Evolutionary conservation across 2,113 vertebrate species (phyloP).

Genomic region (Nesogale talazaci): DNA sequence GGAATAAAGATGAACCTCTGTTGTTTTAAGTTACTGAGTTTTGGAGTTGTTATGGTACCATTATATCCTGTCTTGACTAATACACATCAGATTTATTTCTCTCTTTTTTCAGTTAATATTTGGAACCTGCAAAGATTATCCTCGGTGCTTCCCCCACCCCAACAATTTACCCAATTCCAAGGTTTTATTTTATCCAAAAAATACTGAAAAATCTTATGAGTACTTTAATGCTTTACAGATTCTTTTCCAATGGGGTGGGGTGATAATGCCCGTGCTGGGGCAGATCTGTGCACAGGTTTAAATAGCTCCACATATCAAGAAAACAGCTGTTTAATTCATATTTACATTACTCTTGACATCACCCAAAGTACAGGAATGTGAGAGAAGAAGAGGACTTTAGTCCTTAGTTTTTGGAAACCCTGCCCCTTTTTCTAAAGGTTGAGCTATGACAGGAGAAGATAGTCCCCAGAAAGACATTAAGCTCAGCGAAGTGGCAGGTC

Average conservation of each 20-base stretch:
- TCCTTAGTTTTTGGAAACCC: background rate
- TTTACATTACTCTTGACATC: background rate
- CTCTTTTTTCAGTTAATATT: slow-evolving; percentile 27
- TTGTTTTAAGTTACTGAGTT: slow-evolving; percentile 19
- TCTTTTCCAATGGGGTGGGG: background rate
- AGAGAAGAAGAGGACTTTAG: background rate
- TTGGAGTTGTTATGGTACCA: background rate
- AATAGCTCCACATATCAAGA: background rate
- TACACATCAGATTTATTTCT: background rate
- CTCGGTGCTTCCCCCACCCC: background rate
- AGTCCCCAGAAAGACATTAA: too few species aligned
- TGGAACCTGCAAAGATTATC: background rate
- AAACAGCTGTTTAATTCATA: background rate
- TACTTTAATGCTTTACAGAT: background rate
- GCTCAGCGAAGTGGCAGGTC: too few species aligned
- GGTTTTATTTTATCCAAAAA: slow-evolving; percentile 9
- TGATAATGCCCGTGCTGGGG: background rate
- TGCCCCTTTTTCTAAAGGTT: background rate
- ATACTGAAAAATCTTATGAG: background rate
- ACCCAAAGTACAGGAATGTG: background rate
- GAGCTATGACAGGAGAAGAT: too few species aligned
- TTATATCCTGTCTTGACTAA: slow-evolving; percentile 9
- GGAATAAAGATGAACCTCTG: slow-evolving; percentile 3
- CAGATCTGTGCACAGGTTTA: background rate
- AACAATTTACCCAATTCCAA: background rate